These are phyloP conservation scores for Eurystomus glaucurus DNA, from an alignment of 2,797 vertebrate species.

Conservation along the genomic window DNA sequence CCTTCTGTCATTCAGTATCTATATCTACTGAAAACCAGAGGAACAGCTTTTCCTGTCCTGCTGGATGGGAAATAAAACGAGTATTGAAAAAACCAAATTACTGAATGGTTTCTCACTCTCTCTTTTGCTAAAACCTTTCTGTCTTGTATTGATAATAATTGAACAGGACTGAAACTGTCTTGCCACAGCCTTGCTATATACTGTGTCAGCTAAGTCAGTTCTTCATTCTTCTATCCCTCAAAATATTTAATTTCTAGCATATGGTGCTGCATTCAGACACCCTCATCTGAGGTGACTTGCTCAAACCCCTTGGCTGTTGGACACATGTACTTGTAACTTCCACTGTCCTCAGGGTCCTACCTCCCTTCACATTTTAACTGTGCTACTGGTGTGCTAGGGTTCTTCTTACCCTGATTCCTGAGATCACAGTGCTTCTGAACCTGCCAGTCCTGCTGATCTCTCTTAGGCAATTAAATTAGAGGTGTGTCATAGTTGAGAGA, in stretches of 20 bases:
- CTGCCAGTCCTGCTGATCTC: conserved; percentile 36
- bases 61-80: not conserved
- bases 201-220: not conserved
- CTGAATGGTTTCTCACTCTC: not conserved
- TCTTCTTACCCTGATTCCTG: not conserved
- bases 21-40: not conserved
- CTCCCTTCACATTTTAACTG: not conserved
- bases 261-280: accelerated
- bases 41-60: not conserved
- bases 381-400: not conserved
- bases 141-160: conserved; percentile 2
- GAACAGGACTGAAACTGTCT: not conserved
- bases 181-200: not conserved
- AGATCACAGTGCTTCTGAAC: conserved; percentile 52
- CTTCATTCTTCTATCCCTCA: not conserved
- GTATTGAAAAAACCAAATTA: not conserved
- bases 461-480: conserved; percentile 64
- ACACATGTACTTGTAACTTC: accelerated
- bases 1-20: not conserved
- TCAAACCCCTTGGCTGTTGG: not conserved
- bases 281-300: not conserved
- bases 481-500: conserved; percentile 38
- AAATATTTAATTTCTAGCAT: not conserved
- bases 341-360: not conserved
- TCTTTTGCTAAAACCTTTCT: conserved; percentile 3